Evolutionary conservation across 1,140 invertebrate genomes (phyloP).

Genomic region (Zaprionus ornatus): DNA sequence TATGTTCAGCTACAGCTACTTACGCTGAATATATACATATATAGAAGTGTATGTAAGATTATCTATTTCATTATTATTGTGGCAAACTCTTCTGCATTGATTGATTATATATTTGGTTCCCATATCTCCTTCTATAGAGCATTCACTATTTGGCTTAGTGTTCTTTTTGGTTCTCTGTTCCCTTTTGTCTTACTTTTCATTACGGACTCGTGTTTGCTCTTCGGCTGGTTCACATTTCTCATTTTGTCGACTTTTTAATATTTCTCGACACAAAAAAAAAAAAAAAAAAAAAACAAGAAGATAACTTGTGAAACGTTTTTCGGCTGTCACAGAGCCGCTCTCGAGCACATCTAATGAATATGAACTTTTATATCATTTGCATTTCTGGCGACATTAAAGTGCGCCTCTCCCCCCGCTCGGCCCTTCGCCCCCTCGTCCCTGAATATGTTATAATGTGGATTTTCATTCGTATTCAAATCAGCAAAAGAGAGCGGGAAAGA

Average conservation of each 20-base stretch:
- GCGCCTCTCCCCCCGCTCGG: not conserved
- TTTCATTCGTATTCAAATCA: slow-evolving; percentile 70
- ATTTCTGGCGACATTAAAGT: slow-evolving; percentile 28
- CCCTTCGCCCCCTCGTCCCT: not conserved
- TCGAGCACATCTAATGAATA: slow-evolving; percentile 37
- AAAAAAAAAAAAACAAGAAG: slow-evolving; percentile 31
- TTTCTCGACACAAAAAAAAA: slow-evolving; percentile 31
- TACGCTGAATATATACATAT: not conserved
- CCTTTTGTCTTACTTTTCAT: slow-evolving; percentile 60
- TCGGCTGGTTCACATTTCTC: slow-evolving; percentile 50
- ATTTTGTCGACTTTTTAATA: slow-evolving; percentile 30
- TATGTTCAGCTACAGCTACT: not conserved
- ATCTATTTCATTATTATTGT: no score
- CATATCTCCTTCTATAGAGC: not conserved
- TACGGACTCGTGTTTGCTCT: slow-evolving; percentile 49
- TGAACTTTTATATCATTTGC: slow-evolving; percentile 45
- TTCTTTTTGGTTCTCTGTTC: not conserved
- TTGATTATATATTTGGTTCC: rapidly evolving
- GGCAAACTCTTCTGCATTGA: no score
- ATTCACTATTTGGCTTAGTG: not conserved
- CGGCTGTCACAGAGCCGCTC: slow-evolving; percentile 1
- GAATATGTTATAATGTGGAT: slow-evolving; percentile 30
- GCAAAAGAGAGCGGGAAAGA: not conserved
- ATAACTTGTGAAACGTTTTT: slow-evolving; percentile 30
- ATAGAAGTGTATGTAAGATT: not conserved